A percentile compares a stretch with the other conserved stretches of the same genome.
Evolutionary conservation across 2,888 invertebrate species (phyloP).

Genomic region (Ectemnius lituratus): DNA sequence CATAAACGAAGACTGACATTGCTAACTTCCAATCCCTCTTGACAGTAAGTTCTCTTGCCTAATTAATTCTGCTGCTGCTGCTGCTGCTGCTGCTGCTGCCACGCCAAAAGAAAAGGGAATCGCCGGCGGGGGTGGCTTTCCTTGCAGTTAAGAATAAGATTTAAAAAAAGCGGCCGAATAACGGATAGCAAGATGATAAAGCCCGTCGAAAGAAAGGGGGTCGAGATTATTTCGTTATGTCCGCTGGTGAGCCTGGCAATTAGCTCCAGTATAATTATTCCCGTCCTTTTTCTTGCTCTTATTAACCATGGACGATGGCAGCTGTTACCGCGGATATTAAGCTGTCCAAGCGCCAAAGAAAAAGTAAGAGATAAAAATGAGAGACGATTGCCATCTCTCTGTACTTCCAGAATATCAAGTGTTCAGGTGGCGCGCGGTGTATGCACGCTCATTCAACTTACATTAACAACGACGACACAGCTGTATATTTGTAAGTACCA

Average conservation of each 20-base stretch:
- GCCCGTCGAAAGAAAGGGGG: conserved; percentile 9
- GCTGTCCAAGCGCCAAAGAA: conserved; percentile 35
- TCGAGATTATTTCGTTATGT: conserved; percentile 66
- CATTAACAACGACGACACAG: too few relatives aligned
- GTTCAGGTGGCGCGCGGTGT: too few relatives aligned
- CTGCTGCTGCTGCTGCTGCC: conserved; percentile 1
- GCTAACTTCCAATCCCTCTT: conserved; percentile 45
- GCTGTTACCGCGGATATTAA: conserved; percentile 46
- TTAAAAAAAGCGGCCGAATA: conserved; percentile 26
- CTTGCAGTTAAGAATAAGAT: conserved; percentile 47
- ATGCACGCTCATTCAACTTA: too few relatives aligned
- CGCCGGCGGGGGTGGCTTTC: conserved; percentile 51
- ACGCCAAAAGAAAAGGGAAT: conserved; percentile 47
- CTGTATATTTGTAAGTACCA: background rate
- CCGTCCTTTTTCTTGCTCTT: conserved; percentile 39
- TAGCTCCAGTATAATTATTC: conserved; percentile 70
- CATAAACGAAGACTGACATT: conserved; percentile 48
- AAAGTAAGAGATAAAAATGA: too few relatives aligned
- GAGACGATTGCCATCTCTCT: too few relatives aligned
- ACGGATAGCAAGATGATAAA: background rate
- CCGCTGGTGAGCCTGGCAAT: conserved; percentile 64
- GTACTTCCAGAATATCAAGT: too few relatives aligned
- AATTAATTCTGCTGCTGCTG: conserved; percentile 49
- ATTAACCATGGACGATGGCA: conserved; percentile 49
- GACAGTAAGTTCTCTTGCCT: conserved; percentile 57